These are phyloP conservation scores for Turritopsis rubra DNA, from an alignment of 30 jellyfish, hydroid and myxozoan species.

Conservation along the genomic window DNA sequence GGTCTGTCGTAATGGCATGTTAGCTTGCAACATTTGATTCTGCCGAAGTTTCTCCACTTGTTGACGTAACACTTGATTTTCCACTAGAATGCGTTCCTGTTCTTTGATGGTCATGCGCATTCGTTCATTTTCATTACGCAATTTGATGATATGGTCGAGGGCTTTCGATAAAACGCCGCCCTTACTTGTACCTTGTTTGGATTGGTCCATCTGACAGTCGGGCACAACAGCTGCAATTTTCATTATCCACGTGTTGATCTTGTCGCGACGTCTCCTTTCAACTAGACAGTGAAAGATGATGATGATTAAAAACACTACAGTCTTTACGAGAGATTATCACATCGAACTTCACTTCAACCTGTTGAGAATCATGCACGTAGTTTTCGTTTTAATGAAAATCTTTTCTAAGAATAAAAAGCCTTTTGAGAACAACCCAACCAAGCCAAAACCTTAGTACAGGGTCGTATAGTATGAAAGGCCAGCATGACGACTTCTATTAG, in stretches of 20 bases:
- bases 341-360: too few species aligned
- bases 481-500: too few species aligned
- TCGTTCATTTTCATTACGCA: conserved; percentile 83
- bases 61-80: conserved; percentile 83
- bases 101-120: conserved; percentile 73
- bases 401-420: too few species aligned
- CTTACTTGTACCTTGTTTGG: conserved; percentile 93
- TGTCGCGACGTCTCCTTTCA: conserved; percentile 91
- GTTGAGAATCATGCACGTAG: too few species aligned
- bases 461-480: too few species aligned
- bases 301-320: neutral
- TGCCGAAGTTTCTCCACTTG: conserved; percentile 84
- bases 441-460: too few species aligned
- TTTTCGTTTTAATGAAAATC: too few species aligned
- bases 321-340: too few species aligned
- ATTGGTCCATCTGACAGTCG: conserved; percentile 91
- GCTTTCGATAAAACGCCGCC: conserved; percentile 94
- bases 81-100: conserved; percentile 72
- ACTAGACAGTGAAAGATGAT: conserved; percentile 31
- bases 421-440: too few species aligned
- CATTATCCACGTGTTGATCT: conserved; percentile 89
- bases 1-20: conserved; percentile 44
- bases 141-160: conserved; percentile 72
- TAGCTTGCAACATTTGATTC: conserved; percentile 74
- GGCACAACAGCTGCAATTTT: conserved; percentile 88